These are phyloP conservation scores for Ctena decussata DNA, from an alignment of 2,888 invertebrate genomes.

Conservation along the genomic window DNA sequence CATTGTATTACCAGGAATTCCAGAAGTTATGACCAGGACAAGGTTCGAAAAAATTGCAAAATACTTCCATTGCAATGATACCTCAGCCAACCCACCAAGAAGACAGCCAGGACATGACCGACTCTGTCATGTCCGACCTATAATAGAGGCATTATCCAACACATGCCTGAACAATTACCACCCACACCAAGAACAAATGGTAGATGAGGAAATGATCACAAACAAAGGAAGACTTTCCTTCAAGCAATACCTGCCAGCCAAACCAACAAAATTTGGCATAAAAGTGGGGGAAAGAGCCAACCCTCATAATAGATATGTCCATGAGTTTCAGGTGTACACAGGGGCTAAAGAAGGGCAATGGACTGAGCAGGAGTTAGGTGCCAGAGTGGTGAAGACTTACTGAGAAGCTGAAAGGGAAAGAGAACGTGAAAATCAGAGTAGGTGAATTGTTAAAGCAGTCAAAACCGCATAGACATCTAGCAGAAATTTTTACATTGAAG, in stretches of 20 bases:
- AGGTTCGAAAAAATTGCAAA: conserved; percentile 19
- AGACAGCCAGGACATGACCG: conserved; percentile 34
- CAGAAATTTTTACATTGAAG: too few relatives aligned
- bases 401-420: background rate
- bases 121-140: conserved; percentile 36
- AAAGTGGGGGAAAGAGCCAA: conserved; percentile 40
- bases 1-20: conserved; percentile 15
- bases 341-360: conserved; percentile 6
- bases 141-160: background rate
- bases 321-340: conserved; percentile 38
- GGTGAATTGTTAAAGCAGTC: too few relatives aligned
- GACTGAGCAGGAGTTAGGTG: conserved; percentile 24
- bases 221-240: conserved; percentile 37
- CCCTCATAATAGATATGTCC: conserved; percentile 35
- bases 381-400: conserved; percentile 23
- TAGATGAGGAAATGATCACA: conserved; percentile 44
- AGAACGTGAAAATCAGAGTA: too few relatives aligned
- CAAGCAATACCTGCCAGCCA: conserved; percentile 35
- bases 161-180: conserved; percentile 25
- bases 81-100: conserved; percentile 3
- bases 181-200: conserved; percentile 18
- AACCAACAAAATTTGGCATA: too few relatives aligned
- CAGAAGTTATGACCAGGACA: conserved; percentile 29
- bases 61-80: conserved; percentile 38
- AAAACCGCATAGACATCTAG: too few relatives aligned